phyloP scores from a whole-genome alignment of 2,113 vertebrate genomes.

The Semnornis frantzii region DNA sequence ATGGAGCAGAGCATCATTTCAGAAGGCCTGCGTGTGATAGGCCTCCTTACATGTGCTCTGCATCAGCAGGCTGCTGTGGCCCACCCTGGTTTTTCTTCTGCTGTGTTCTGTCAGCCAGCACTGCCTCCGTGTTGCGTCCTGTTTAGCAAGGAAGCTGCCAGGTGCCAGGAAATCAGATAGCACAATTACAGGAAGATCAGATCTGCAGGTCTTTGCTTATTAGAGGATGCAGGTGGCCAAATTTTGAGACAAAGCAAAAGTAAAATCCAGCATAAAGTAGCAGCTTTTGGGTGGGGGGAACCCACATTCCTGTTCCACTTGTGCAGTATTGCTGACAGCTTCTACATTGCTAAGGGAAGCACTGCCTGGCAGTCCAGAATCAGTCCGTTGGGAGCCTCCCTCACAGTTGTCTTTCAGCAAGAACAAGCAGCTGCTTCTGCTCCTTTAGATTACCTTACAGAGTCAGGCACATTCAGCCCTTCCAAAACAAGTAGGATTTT shows the following conservation, averaged over 20 bases:
- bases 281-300: not conserved
- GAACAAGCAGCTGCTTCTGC: not conserved
- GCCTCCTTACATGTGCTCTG: not conserved
- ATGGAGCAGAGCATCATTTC: not conserved
- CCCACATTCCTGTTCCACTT: not conserved
- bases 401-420: not conserved
- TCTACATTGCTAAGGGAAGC: not conserved
- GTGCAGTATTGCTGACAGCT: not conserved
- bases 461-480: not conserved
- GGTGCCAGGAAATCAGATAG: not conserved
- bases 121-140: not conserved
- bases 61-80: not conserved
- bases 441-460: not conserved
- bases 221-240: not conserved
- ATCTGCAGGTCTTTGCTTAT: not conserved
- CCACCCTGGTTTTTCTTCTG: not conserved
- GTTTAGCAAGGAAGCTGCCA: not conserved
- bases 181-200: not conserved
- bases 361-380: not conserved
- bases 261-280: not conserved
- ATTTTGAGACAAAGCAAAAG: conserved; percentile 1
- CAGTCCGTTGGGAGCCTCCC: not conserved
- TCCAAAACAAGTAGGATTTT: not conserved
- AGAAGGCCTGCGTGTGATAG: not conserved
- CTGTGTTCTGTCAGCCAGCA: not conserved